These are phyloP conservation scores for Megalonaias nervosa DNA, from an alignment of 1,140 invertebrate genomes.

Conservation along the genomic window DNA sequence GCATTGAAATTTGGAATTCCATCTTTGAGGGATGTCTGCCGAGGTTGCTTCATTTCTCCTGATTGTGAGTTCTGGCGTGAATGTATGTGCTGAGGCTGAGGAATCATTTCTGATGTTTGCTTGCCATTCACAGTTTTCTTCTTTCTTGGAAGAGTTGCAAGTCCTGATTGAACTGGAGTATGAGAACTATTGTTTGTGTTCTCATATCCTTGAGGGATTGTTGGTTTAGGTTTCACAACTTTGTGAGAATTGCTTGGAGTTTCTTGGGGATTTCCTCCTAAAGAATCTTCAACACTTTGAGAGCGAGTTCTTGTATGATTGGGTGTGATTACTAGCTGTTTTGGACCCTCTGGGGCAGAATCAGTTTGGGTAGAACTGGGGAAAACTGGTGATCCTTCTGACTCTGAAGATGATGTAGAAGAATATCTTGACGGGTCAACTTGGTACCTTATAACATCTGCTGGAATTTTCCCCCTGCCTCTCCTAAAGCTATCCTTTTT, in stretches of 20 bases:
- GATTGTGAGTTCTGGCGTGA: background rate
- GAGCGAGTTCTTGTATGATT: slow-evolving; percentile 23
- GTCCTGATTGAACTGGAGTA: slow-evolving; percentile 61
- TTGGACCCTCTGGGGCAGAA: background rate
- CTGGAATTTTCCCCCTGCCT: slow-evolving; percentile 53
- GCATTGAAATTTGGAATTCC: no score
- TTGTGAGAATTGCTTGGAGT: slow-evolving; percentile 20
- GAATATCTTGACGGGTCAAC: slow-evolving; percentile 38
- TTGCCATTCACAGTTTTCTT: slow-evolving; percentile 43
- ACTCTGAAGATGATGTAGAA: slow-evolving; percentile 44
- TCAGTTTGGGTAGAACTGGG: slow-evolving; percentile 6
- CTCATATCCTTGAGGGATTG: slow-evolving; percentile 41
- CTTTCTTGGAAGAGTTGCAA: slow-evolving; percentile 63
- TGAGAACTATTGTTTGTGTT: slow-evolving; percentile 50
- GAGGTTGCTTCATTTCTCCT: background rate
- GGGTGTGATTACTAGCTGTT: slow-evolving; percentile 18
- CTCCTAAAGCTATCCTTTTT: slow-evolving; percentile 65
- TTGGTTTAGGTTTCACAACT: slow-evolving; percentile 57
- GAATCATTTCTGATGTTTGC: slow-evolving; percentile 7
- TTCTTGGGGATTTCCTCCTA: slow-evolving; percentile 4
- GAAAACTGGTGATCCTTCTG: slow-evolving; percentile 20
- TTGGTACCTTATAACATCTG: slow-evolving; percentile 63
- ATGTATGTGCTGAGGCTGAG: background rate
- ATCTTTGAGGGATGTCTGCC: no score
- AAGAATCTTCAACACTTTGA: slow-evolving; percentile 31